Conservation (phyloP, 2,113 vertebrate genomes). For the Leucosticte australis region DNA sequence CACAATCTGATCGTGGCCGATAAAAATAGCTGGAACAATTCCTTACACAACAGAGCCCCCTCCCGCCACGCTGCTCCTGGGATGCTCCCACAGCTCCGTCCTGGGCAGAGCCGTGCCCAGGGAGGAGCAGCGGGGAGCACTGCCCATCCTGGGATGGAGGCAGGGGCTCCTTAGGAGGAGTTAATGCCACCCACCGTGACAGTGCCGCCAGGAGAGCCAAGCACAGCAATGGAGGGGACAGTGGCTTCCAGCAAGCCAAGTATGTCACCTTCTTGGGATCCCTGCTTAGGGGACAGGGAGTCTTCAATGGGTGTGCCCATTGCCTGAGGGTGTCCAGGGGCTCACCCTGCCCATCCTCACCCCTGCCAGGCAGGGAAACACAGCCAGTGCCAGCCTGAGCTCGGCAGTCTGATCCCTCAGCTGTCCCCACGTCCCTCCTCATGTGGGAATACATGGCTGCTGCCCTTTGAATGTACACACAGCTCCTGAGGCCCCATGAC, state of each 20-base stretch:
- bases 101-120: background rate
- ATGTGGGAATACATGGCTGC: background rate
- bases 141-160: background rate
- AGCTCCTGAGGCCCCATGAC: background rate
- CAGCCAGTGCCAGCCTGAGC: background rate
- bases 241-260: background rate
- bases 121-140: background rate
- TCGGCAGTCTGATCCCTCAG: background rate
- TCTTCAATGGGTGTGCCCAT: background rate
- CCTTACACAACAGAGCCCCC: constrained; percentile 45
- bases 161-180: background rate
- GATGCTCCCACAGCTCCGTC: background rate
- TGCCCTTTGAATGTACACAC: background rate
- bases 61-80: background rate
- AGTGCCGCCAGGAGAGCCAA: background rate
- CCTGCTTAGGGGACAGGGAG: background rate
- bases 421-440: background rate
- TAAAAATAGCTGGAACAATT: constrained; percentile 63
- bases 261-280: background rate
- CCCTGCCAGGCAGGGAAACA: background rate
- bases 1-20: constrained; percentile 36
- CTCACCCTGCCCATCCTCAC: background rate
- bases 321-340: no score
- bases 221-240: background rate
- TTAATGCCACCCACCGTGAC: background rate